These are phyloP conservation scores for Gasterosteus nipponicus DNA, from an alignment of 2,113 vertebrate species.

Conservation along the genomic window DNA sequence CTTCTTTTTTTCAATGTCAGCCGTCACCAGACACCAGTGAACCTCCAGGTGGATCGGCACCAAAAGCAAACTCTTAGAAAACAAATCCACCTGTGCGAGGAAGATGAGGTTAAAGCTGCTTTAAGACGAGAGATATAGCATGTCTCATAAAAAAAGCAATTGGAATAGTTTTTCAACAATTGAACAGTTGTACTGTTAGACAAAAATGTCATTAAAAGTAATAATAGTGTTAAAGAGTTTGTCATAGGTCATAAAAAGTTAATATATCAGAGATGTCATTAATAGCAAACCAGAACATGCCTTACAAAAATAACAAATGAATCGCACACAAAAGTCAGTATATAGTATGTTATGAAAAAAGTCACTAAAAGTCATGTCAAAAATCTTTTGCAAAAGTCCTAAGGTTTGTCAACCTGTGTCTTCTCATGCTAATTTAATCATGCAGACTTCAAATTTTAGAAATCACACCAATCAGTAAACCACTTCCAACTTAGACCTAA, in stretches of 20 bases:
- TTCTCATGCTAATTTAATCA: not conserved
- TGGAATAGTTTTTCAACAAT: too few relatives aligned
- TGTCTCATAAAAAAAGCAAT: not conserved
- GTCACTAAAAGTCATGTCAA: not conserved
- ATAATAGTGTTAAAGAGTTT: too few relatives aligned
- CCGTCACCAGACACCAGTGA: constrained; percentile 97
- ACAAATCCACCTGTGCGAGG: constrained; percentile 90
- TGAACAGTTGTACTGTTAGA: not conserved
- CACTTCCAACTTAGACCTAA: constrained; percentile 51
- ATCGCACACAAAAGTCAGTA: not conserved
- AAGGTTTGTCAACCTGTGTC: not conserved
- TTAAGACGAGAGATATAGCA: not conserved
- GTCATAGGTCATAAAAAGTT: too few relatives aligned
- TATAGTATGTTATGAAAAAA: not conserved
- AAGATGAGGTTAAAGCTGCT: not conserved
- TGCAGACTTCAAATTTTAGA: not conserved
- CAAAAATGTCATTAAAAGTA: not conserved
- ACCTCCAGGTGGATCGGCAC: constrained; percentile 97
- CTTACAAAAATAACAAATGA: too few relatives aligned
- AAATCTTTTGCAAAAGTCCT: not conserved
- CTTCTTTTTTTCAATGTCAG: constrained; percentile 88
- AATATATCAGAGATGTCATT: too few relatives aligned
- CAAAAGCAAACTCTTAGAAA: constrained; percentile 92
- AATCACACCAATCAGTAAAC: not conserved
- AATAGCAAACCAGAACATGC: too few relatives aligned